Percentiles rank a stretch among this genome's conserved stretches.
These are phyloP conservation scores for Castor canadensis DNA, from an alignment of 2,113 vertebrate species.

Conservation along the genomic window DNA sequence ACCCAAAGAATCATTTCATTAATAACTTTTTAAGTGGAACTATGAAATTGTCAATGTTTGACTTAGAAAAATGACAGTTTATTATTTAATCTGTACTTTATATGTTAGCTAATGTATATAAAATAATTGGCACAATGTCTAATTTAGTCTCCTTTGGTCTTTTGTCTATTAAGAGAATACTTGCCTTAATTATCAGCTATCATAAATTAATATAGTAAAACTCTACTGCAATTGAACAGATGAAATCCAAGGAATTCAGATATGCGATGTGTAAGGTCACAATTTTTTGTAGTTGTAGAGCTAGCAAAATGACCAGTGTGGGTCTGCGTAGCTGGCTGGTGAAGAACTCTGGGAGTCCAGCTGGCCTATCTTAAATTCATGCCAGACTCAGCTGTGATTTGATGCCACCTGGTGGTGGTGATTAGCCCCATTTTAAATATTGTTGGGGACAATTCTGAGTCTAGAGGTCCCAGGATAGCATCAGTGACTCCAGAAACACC, in stretches of 20 bases:
- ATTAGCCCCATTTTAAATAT: not conserved
- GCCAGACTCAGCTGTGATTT: slow-evolving; percentile 49
- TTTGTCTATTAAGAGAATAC: not conserved
- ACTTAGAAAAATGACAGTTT: not conserved
- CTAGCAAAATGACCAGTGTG: not conserved
- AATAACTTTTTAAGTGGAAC: not conserved
- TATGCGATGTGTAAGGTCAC: not conserved
- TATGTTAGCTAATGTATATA: not conserved
- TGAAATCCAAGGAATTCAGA: not conserved
- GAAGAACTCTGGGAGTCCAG: slow-evolving; percentile 51
- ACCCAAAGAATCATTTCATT: not conserved
- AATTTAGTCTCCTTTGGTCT: not conserved
- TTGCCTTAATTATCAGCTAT: not conserved
- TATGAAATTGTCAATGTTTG: not conserved
- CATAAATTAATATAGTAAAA: slow-evolving; percentile 26
- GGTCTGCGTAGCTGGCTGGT: not conserved
- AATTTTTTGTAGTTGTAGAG: not conserved
- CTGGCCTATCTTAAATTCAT: not conserved
- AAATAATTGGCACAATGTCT: slow-evolving; percentile 22
- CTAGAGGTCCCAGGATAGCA: not conserved
- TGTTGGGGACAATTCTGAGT: not conserved
- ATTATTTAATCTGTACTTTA: not conserved
- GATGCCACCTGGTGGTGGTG: slow-evolving; percentile 70
- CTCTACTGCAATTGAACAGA: not conserved
- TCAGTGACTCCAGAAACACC: not conserved